phyloP scores from a whole-genome alignment of 2,888 invertebrate species.

The Drosophila seclusa region DNA sequence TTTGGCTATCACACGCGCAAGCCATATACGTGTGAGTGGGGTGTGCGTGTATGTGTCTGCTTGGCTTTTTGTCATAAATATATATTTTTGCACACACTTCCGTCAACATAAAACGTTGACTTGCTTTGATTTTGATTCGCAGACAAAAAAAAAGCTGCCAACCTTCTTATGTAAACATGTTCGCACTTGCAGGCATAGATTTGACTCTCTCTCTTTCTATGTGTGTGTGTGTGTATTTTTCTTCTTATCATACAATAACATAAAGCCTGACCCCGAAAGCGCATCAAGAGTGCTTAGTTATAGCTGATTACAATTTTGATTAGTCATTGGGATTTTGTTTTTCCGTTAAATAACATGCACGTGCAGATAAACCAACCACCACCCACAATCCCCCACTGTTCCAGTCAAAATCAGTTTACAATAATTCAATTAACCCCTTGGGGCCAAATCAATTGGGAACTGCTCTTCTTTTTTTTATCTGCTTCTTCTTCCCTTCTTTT shows the following conservation, averaged over 20 bases:
- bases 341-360: conserved; percentile 31
- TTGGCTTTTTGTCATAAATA: conserved; percentile 15
- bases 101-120: conserved; percentile 46
- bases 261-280: conserved; percentile 47
- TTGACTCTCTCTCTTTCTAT: not conserved
- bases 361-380: conserved; percentile 34
- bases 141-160: conserved; percentile 36
- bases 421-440: conserved; percentile 80
- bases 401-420: conserved; percentile 63
- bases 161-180: conserved; percentile 44
- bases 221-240: conserved; percentile 6
- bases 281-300: conserved; percentile 31
- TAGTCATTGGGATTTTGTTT: conserved; percentile 8
- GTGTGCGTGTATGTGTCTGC: conserved; percentile 7
- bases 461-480: not conserved
- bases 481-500: not conserved
- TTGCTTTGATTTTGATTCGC: conserved; percentile 39
- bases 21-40: not conserved
- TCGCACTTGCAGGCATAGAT: conserved; percentile 10
- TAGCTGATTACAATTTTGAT: conserved; percentile 45
- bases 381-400: conserved; percentile 1
- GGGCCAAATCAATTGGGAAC: conserved; percentile 75
- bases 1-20: conserved; percentile 23
- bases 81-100: conserved; percentile 36
- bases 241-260: conserved; percentile 27